Evolutionary conservation across 1,140 invertebrate species (phyloP), one percentile per base, ranked within the genome.

Genomic region (Onthophagus taurus): DNA sequence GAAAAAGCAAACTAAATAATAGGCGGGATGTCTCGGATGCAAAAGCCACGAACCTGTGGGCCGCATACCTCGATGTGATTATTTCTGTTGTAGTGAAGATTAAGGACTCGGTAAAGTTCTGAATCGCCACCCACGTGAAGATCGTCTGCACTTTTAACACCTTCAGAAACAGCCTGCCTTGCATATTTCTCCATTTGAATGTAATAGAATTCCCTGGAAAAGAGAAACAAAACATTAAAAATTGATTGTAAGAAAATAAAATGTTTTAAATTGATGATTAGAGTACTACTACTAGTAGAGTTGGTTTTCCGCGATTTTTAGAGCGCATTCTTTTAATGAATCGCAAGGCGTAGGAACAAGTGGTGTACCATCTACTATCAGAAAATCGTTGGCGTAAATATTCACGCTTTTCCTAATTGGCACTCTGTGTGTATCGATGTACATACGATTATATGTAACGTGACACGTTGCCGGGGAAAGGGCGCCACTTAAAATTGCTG

Each of bases 131-230:
- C 86, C 21, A 99, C 92, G 59, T 85, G 81, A 29, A 99, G 75
- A 59, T 99, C 93, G 47, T 98, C 93, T 17, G 81, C 75, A 60
- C 80, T 82, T 68, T 95, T 93, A 50, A 95, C 77, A 35, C 95
- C 95, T 72, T 99, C 96, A 50, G 89, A 92, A 52, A 99, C 81
- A 20, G 93, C 89, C 71, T 98, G 93, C 55, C 95, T 78, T 42
- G 96, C 94, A 71, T 96, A 98, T 71, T 99, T 99, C 74, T 99
- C 97, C 94, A 99, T 99, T 75, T 99, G 96, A 64, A 98, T 99
- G 74, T 99, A 99, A 77, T 95, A 99, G 76, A 99, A 99, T 74
- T 99, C 96, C 69, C 96, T 99, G 81, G 31, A 84, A 80, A 60
- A 47, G 58, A 53, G 59, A 53, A 58, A 44, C 26, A 12, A 37